phyloP scores from a whole-genome alignment of 1,140 invertebrate genomes.

The Olivierus martensii region DNA sequence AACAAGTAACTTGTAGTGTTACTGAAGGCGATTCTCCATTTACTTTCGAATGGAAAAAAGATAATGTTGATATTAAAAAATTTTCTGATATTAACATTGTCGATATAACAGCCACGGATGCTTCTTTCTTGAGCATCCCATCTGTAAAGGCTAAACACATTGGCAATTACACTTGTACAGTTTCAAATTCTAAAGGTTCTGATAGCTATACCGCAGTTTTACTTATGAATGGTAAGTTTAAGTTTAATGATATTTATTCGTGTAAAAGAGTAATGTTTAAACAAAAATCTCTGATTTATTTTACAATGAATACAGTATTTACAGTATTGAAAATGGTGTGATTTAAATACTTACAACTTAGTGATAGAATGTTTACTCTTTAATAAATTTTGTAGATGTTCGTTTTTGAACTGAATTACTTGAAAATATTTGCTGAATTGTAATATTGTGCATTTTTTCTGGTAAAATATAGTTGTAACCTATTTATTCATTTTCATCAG shows the following conservation, averaged over 20 bases:
- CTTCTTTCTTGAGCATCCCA: conserved; percentile 1
- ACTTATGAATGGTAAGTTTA: conserved; percentile 12
- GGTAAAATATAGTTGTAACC: too few relatives aligned
- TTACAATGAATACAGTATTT: too few relatives aligned
- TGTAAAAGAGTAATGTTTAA: not conserved
- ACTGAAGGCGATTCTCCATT: not conserved
- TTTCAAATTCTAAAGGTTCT: not conserved
- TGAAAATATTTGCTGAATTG: too few relatives aligned
- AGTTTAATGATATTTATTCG: not conserved
- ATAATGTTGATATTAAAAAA: not conserved
- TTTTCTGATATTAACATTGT: too few relatives aligned
- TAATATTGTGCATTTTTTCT: too few relatives aligned
- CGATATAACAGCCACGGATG: not conserved
- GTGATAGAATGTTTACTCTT: too few relatives aligned
- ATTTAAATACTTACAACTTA: too few relatives aligned
- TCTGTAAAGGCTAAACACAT: not conserved
- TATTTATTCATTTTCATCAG: too few relatives aligned
- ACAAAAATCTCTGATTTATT: too few relatives aligned
- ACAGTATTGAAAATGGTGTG: too few relatives aligned
- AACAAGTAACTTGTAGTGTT: not conserved
- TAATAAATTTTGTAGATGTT: too few relatives aligned
- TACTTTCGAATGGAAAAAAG: not conserved
- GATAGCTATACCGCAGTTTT: conserved; percentile 5
- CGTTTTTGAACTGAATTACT: too few relatives aligned
- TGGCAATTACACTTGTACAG: conserved; percentile 6